phyloP scores from a whole-genome alignment of 2,888 invertebrate genomes.

The Drosophila greeni region DNA sequence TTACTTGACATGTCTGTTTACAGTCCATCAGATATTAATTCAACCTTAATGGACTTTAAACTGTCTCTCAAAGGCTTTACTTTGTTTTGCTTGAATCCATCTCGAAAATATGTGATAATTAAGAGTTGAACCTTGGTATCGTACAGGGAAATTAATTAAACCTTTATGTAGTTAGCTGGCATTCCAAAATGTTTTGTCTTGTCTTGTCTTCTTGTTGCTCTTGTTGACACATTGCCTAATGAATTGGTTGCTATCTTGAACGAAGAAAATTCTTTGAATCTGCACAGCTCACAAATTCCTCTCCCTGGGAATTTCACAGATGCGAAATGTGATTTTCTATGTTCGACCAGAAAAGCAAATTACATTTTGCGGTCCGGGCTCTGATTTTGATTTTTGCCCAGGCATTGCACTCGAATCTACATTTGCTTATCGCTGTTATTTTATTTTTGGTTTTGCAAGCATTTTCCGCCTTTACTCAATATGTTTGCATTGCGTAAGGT shows the following conservation, averaged over 20 bases:
- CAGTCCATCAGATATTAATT: not conserved
- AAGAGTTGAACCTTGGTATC: constrained; percentile 16
- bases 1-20: constrained; percentile 1
- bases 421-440: constrained; percentile 12
- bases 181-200: constrained; percentile 5
- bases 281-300: constrained; percentile 6
- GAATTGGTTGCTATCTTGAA: constrained; percentile 29
- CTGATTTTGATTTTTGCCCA: constrained; percentile 29
- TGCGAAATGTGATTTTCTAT: not conserved
- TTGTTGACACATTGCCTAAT: constrained; percentile 22
- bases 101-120: constrained; percentile 15
- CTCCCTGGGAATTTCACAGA: constrained; percentile 6
- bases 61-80: constrained; percentile 1
- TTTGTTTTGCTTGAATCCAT: constrained; percentile 15
- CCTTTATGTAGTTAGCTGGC: constrained; percentile 32
- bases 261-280: constrained; percentile 14
- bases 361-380: constrained; percentile 35
- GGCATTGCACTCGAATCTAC: constrained; percentile 13
- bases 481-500: constrained; percentile 51
- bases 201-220: too few relatives aligned
- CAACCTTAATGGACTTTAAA: constrained; percentile 7
- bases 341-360: constrained; percentile 33
- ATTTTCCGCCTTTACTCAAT: constrained; percentile 31
- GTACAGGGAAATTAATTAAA: constrained; percentile 19
- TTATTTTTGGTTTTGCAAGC: constrained; percentile 27